phyloP scores from a whole-genome alignment of 2,797 vertebrate genomes.

The Mareca penelope region DNA sequence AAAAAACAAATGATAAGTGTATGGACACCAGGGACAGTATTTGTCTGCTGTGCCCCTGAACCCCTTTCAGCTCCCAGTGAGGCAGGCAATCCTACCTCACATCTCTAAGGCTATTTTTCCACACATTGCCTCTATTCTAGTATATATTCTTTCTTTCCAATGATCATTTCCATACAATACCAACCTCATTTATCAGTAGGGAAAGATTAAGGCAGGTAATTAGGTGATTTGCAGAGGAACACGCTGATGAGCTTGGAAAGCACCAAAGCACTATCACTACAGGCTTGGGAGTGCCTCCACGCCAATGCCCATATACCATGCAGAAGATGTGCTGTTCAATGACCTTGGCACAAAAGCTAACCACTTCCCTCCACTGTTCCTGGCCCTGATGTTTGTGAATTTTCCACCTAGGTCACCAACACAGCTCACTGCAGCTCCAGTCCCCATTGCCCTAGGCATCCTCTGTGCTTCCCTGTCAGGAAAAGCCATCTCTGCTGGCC shows the following conservation, averaged over 20 bases:
- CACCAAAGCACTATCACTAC: neutral
- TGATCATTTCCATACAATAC: neutral
- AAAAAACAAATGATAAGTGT: neutral
- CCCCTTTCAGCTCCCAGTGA: neutral
- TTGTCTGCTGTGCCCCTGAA: accelerated
- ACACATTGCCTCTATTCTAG: neutral
- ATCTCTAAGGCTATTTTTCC: neutral
- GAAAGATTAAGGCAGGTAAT: neutral
- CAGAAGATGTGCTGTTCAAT: accelerated
- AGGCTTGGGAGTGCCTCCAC: neutral
- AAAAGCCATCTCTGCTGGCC: neutral
- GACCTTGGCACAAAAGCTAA: neutral
- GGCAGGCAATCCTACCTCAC: neutral
- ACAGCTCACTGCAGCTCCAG: neutral
- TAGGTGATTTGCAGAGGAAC: neutral
- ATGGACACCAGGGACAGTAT: neutral
- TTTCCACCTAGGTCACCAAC: neutral
- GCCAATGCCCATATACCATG: neutral
- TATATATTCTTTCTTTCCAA: neutral
- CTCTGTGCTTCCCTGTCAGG: neutral
- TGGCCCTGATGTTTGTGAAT: neutral
- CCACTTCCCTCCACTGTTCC: neutral
- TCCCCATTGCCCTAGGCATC: accelerated
- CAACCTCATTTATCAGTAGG: neutral
- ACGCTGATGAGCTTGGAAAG: neutral